Evolutionary conservation across 2,888 invertebrate genomes (phyloP), one percentile per base, ranked within the genome.

Genomic region (Linnaemya tessellans): DNA sequence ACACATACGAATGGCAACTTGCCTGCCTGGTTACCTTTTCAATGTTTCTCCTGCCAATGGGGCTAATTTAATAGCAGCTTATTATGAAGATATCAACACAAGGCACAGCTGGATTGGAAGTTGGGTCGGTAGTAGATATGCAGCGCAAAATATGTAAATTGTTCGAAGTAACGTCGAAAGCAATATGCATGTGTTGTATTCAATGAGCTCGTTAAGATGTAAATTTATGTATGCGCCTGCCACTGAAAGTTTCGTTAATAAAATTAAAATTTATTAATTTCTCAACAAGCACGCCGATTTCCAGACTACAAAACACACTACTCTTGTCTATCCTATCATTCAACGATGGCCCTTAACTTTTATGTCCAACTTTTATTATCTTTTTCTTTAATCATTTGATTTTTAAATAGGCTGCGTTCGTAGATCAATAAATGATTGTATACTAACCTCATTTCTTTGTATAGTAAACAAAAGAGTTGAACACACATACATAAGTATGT

Each of bases 221-320:
- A 75, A 81, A 81, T 84, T 74, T 84, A 78, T 80, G 70, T 67
- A 54, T 77, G 41, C 49, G 75, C 73, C 73, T 84, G 84, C 75
- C 73, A 82, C 80, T 68, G 70, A 84, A 86, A 87, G 80, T 87
- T 87, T 85, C 81, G 83, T 79, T 80, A 87, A 87, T 88, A 87
- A 88, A 88, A 87, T 83, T 84, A 74, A 87, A 87, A 87, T 87
- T 87, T 87, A 87, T 88, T 87, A 86, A 88, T 86, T 87, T 87
- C 77, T 46, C 56, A 56, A 79, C 78, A 86, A 79, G 78, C 81
- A 46, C 85, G 79, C 87, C 85, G 85, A 86, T 87, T 77, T 84
- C 43, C 30, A 60, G 77, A 80, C 38, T 51, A 25, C 15, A 3
- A 56, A 56, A 56, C 4, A 13, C 18, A 62, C 64, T 56, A 15